Base-by-base conservation (phyloP, 2,888 invertebrate genomes). In the Drosophila barbarae region DNA sequence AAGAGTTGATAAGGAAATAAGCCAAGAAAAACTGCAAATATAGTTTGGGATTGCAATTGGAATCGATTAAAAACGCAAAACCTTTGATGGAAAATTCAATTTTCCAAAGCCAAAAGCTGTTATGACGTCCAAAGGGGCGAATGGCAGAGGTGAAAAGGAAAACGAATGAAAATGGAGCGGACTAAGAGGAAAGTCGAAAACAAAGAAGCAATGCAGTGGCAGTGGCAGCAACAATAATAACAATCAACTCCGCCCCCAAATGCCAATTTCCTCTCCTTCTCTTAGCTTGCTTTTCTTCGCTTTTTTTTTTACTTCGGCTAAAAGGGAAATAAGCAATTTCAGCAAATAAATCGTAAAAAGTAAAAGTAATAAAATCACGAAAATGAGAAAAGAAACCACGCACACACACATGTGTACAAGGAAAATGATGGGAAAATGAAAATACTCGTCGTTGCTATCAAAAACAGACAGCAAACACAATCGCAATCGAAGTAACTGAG, bases 261-360 rank as follows among this genome's bases (percentile, higher is more conserved):
- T 78, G 76, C 67, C 73, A 73, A 67, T 69, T 74, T 57, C 67
- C 69, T 75, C 36, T 26, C 26, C 51, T 18, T 50, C 56, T 53
- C 56, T 53, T 38, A 18, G 36, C 36, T 50, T 36, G 55, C 12
- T 39, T 49, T 38, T 35, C 39, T 42, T 28, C 15, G n/a, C 26
- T 52, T 18, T 32, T 13, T 30, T 32, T 51, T 30, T 21, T 23
- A 10, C 21, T 15, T 38, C n/a, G 50, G 39, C 58, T 55, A 51
- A 70, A 69, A 83, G 72, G 81, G 83, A 81, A 81, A 81, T 80
- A 83, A 76, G 84, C 83, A 81, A 83, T 83, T 81, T 81, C 78
- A 68, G 78, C 84, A 83, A 79, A 81, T 81, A 81, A 81, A 81
- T 83, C 81, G 84, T 83, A 76, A 81, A 81, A 83, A 83, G 84